Percentiles rank a stretch among this genome's conserved stretches.
Evolutionary conservation across 2,113 vertebrate species (phyloP).

Genomic region (Henicopernis longicauda): DNA sequence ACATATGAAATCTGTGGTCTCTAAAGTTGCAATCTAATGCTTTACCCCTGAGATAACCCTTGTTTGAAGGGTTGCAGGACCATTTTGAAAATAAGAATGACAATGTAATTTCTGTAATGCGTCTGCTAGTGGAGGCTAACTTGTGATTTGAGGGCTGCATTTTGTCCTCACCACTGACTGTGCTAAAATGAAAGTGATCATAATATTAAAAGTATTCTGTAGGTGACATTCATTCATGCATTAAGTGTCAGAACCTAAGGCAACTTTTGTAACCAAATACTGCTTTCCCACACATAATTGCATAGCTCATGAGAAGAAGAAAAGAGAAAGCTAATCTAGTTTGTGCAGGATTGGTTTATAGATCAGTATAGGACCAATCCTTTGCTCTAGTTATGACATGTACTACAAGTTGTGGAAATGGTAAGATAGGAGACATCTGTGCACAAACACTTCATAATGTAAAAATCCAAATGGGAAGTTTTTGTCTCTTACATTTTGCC

Average conservation of each 20-base stretch:
- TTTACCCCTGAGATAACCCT: not conserved
- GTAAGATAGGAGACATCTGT: not conserved
- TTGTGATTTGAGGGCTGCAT: not conserved
- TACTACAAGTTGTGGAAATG: not conserved
- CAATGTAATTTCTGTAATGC: not conserved
- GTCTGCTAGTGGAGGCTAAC: not conserved
- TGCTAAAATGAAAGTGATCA: not conserved
- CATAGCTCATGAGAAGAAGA: not conserved
- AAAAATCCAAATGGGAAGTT: not conserved
- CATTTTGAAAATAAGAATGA: not conserved
- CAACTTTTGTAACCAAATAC: accelerated
- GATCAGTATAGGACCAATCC: not conserved
- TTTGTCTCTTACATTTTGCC: not conserved
- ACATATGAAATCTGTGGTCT: not conserved
- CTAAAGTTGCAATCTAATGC: not conserved
- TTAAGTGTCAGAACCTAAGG: not conserved
- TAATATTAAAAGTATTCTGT: not conserved
- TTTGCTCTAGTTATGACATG: not conserved
- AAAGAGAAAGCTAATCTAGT: not conserved
- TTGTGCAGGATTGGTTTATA: not conserved
- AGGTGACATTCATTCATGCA: not conserved
- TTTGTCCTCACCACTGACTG: not conserved
- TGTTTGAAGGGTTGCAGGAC: not conserved
- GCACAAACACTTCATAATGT: not conserved
- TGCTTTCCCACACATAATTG: not conserved